These are phyloP conservation scores for Gracilinanus agilis DNA, from an alignment of 2,113 vertebrate genomes.

Conservation along the genomic window DNA sequence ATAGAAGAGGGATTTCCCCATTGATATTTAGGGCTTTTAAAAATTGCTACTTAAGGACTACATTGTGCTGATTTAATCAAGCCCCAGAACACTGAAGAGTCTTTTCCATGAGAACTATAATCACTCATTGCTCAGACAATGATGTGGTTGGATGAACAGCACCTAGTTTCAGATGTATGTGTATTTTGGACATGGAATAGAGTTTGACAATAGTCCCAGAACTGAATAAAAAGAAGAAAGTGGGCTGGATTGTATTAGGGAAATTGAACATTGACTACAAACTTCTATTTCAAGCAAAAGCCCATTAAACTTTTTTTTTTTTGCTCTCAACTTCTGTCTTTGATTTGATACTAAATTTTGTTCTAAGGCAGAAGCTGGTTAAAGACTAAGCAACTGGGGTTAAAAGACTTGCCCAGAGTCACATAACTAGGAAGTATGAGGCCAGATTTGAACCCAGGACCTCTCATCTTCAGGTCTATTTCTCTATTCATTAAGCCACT, in stretches of 20 bases:
- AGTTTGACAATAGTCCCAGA: background rate
- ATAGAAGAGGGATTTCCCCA: background rate
- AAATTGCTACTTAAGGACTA: background rate
- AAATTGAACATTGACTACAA: background rate
- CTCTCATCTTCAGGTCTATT: no score
- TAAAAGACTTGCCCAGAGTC: no score
- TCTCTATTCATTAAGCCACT: no score
- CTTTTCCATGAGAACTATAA: background rate
- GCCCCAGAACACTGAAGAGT: background rate
- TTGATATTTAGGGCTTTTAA: background rate
- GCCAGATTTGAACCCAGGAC: no score
- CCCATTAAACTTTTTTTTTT: no score
- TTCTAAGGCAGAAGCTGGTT: no score
- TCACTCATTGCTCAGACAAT: background rate
- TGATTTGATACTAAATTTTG: no score
- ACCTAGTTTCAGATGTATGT: background rate
- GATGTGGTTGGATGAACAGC: background rate
- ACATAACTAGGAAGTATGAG: no score
- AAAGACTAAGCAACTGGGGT: no score
- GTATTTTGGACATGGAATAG: background rate
- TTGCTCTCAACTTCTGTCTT: no score
- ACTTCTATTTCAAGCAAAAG: background rate
- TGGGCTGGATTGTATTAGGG: background rate
- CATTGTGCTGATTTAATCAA: background rate
- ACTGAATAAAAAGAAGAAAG: background rate